A percentile compares a stretch with the other conserved stretches of the same genome.
phyloP scores from a whole-genome alignment of 2,113 vertebrate species.

The Ochotona princeps region DNA sequence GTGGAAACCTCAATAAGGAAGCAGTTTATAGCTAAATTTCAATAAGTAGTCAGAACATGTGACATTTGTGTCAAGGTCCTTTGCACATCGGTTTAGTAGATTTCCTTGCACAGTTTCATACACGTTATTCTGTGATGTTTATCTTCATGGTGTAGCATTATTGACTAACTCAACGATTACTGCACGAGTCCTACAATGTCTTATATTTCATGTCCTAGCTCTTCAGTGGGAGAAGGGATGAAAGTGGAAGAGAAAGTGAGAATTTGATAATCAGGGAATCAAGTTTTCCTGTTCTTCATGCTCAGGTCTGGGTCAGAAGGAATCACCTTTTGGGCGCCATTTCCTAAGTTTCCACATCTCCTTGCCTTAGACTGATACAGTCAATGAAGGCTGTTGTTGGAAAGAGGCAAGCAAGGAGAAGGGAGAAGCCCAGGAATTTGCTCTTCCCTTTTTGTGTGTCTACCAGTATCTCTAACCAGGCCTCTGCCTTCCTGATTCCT shows the following conservation, averaged over 20 bases:
- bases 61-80: constrained; percentile 24
- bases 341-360: neutral
- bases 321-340: neutral
- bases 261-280: neutral
- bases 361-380: neutral
- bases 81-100: neutral
- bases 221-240: constrained; percentile 17
- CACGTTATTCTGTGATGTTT: constrained; percentile 6
- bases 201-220: neutral
- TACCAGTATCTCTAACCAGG: neutral
- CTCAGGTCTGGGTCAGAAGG: neutral
- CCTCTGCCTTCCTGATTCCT: neutral
- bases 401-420: neutral
- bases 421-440: neutral
- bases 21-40: constrained; percentile 43
- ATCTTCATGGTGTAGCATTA: neutral
- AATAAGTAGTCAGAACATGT: neutral
- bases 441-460: neutral
- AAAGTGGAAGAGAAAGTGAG: neutral
- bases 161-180: neutral
- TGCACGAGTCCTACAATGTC: neutral
- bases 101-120: constrained; percentile 28
- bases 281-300: neutral
- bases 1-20: constrained; percentile 67
- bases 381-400: neutral